Evolutionary conservation across 2,113 vertebrate species (phyloP).

Genomic region (Gymnogyps californianus): DNA sequence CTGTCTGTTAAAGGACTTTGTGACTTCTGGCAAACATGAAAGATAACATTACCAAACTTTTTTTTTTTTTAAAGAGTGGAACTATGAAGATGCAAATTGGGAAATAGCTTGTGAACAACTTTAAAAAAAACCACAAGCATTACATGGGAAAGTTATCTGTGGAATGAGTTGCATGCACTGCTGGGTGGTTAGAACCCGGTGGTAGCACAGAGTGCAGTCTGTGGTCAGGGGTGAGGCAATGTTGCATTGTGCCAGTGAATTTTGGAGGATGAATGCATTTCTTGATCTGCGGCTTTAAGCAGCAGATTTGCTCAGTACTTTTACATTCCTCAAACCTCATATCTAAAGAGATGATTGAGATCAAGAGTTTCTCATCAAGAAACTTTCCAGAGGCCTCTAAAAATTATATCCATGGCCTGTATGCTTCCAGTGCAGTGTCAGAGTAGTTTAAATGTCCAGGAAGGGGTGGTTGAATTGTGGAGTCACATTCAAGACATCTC

Average conservation of each 20-base stretch:
- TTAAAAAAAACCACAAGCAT: not conserved
- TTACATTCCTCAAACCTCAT: not conserved
- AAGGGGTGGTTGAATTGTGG: not conserved
- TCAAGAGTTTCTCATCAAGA: not conserved
- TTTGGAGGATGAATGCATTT: not conserved
- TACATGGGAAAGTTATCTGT: not conserved
- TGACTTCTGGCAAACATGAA: not conserved
- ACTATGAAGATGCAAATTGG: not conserved
- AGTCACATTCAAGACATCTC: not conserved
- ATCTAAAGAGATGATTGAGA: not conserved
- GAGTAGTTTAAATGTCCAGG: not conserved
- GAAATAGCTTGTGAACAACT: not conserved
- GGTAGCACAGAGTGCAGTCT: not conserved
- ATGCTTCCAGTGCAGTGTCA: not conserved
- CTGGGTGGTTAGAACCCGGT: not conserved
- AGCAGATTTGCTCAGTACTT: not conserved
- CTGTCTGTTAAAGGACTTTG: not conserved
- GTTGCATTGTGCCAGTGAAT: fast-evolving
- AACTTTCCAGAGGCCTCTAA: not conserved
- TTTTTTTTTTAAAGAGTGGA: not conserved
- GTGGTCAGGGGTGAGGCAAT: not conserved
- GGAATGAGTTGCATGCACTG: not conserved
- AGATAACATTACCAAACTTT: not conserved
- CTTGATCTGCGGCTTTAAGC: not conserved
- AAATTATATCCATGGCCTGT: not conserved